Percentiles rank a stretch among this genome's conserved stretches.
These are phyloP conservation scores for Anoura caudifer DNA, from an alignment of 2,113 vertebrate species.

Conservation along the genomic window DNA sequence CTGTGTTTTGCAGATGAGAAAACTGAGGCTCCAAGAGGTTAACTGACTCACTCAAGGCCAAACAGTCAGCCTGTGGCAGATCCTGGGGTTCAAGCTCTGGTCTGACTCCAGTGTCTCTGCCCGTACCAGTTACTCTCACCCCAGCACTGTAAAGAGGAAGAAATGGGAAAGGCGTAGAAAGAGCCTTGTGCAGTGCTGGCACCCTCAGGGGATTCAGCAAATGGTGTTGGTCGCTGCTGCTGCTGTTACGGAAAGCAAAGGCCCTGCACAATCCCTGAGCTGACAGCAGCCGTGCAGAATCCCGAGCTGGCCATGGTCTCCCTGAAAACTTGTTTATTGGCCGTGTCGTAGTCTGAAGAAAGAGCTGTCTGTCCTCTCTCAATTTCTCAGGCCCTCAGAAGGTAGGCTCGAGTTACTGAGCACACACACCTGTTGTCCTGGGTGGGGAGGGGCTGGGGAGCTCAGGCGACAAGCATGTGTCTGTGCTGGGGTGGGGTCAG, in stretches of 20 bases:
- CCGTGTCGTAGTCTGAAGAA: slow-evolving; percentile 66
- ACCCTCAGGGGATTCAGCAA: not conserved
- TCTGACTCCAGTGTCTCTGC: not conserved
- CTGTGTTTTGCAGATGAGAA: not conserved
- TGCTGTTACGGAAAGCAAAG: not conserved
- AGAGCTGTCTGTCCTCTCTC: slow-evolving; percentile 73
- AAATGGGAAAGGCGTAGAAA: not conserved
- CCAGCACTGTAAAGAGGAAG: not conserved
- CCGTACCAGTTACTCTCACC: not conserved
- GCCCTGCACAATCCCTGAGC: not conserved
- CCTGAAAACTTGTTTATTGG: slow-evolving; percentile 75
- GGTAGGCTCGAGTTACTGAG: slow-evolving; percentile 59
- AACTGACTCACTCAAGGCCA: not conserved
- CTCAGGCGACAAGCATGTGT: not conserved
- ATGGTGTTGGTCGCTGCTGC: accelerated
- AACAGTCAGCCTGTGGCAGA: not conserved
- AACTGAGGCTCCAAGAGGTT: not conserved
- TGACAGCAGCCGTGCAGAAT: slow-evolving; percentile 20
- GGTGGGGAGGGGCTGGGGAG: not conserved
- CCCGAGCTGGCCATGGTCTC: slow-evolving; percentile 48
- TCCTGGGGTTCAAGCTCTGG: not conserved
- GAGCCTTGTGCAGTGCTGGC: not conserved
- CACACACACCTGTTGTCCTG: slow-evolving; percentile 56
- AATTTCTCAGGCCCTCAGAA: slow-evolving; percentile 52
- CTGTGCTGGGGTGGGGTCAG: slow-evolving; percentile 66